phyloP scores from a whole-genome alignment of 2,113 vertebrate genomes.

The Ptilorrhoa leucosticta region DNA sequence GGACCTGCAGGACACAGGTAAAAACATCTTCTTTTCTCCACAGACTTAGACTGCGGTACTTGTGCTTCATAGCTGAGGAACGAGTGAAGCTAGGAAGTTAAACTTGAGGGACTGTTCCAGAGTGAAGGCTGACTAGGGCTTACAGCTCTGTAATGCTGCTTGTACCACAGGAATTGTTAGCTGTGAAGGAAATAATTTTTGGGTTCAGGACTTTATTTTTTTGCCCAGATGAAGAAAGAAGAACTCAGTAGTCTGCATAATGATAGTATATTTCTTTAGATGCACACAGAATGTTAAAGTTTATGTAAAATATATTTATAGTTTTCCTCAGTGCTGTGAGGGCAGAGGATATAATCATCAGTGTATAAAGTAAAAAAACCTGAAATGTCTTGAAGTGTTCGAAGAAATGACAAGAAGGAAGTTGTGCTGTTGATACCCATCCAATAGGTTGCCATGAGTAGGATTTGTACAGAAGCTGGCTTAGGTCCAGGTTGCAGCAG shows the following conservation, averaged over 20 bases:
- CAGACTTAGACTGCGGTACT: not conserved
- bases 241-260: not conserved
- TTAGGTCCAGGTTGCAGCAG: not conserved
- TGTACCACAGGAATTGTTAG: not conserved
- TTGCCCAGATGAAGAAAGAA: not conserved
- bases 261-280: not conserved
- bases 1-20: rapidly evolving
- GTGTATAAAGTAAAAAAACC: not conserved
- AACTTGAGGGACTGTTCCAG: not conserved
- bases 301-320: not conserved
- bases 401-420: not conserved
- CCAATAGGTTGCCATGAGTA: not conserved
- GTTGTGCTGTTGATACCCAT: not conserved
- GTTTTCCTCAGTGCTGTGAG: not conserved
- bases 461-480: not conserved
- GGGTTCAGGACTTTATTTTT: not conserved
- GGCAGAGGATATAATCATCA: not conserved
- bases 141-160: not conserved
- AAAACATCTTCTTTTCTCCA: not conserved
- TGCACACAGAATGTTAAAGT: not conserved
- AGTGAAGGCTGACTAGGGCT: not conserved
- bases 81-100: not conserved
- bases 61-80: not conserved
- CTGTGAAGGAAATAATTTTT: not conserved
- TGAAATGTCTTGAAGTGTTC: not conserved